Evolutionary conservation across 53 echinoderm and acorn worm species (phyloP).

Genomic region (Paracentrotus lividus): DNA sequence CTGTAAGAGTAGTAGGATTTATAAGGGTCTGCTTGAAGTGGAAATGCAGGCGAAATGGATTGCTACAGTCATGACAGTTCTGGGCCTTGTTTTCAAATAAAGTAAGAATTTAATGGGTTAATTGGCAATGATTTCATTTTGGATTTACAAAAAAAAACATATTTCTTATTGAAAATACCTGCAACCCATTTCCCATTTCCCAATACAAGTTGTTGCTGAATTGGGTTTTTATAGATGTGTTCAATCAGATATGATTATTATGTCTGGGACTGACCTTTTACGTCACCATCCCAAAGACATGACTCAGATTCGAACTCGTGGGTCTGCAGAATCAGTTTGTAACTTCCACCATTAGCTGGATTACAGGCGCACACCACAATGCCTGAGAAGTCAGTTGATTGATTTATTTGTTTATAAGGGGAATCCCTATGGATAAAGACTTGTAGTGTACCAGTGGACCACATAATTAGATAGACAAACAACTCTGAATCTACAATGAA

Average conservation of each 20-base stretch:
- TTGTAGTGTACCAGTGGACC: slow-evolving; percentile 17
- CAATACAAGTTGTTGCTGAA: slow-evolving; percentile 16
- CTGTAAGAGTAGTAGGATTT: slow-evolving; percentile 16
- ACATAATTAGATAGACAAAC: slow-evolving; percentile 16
- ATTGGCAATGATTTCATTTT: no score
- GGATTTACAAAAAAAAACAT: not conserved
- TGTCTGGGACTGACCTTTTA: no score
- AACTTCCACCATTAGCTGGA: no score
- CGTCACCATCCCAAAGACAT: no score
- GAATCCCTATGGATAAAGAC: slow-evolving; percentile 16
- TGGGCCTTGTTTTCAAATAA: slow-evolving; percentile 9
- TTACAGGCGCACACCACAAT: no score
- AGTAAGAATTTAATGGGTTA: slow-evolving; percentile 16
- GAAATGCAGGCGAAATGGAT: slow-evolving; percentile 10
- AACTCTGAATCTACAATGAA: slow-evolving; percentile 16
- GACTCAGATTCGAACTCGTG: no score
- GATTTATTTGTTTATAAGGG: slow-evolving; percentile 16
- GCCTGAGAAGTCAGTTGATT: slow-evolving; percentile 17
- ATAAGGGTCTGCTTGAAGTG: slow-evolving; percentile 17
- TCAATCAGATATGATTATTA: no score
- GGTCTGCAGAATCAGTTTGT: no score
- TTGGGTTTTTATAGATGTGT: slow-evolving; percentile 16
- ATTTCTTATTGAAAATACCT: slow-evolving; percentile 15
- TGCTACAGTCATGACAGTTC: slow-evolving; percentile 17
- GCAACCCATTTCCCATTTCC: slow-evolving; percentile 10